phyloP scores from a whole-genome alignment of 2,797 vertebrate genomes.

The Odontamblyopus rebecca region DNA sequence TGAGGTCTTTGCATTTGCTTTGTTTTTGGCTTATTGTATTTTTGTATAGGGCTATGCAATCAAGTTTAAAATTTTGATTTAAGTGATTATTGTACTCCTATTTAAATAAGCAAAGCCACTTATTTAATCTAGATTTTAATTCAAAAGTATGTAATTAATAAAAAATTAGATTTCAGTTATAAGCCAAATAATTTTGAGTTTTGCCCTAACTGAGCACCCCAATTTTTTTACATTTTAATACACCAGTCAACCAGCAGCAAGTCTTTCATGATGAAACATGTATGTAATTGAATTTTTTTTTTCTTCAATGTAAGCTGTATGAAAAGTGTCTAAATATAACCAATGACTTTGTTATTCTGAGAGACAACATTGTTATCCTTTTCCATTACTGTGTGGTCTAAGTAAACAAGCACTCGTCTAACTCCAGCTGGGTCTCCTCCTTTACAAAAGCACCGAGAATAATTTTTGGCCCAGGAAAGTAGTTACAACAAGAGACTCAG shows the following conservation, averaged over 20 bases:
- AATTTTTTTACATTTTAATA: too few species aligned
- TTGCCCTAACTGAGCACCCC: too few species aligned
- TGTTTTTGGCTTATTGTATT: background rate
- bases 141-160: too few species aligned
- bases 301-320: background rate
- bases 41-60: background rate
- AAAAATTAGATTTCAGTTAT: too few species aligned
- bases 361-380: slow-evolving; percentile 3
- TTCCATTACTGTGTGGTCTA: background rate
- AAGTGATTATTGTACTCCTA: too few species aligned
- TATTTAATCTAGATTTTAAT: too few species aligned
- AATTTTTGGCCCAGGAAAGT: slow-evolving; percentile 27
- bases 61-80: background rate
- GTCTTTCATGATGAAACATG: background rate
- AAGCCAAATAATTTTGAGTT: too few species aligned
- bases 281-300: background rate
- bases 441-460: background rate
- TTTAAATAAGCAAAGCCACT: too few species aligned
- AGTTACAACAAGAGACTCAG: slow-evolving; percentile 21
- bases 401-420: slow-evolving; percentile 32
- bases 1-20: too few species aligned
- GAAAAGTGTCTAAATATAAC: background rate
- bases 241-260: background rate
- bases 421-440: slow-evolving; percentile 22
- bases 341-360: background rate